Evolutionary conservation across 1,140 invertebrate species (phyloP).

Genomic region (Choristoneura fumiferana): DNA sequence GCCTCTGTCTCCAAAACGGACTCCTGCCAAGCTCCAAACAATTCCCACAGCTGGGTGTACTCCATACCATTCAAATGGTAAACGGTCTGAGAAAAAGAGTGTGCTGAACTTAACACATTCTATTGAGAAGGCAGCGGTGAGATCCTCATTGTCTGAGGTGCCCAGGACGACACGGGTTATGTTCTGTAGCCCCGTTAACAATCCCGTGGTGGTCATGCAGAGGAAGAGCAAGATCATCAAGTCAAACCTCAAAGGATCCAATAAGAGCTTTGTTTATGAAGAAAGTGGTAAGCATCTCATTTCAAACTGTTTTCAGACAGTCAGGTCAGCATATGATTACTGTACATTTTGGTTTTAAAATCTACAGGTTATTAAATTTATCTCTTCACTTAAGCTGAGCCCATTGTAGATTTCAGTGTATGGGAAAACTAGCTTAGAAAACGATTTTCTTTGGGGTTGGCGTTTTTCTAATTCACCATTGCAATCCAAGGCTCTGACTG

Average conservation of each 20-base stretch:
- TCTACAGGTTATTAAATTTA: too few relatives aligned
- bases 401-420: too few relatives aligned
- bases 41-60: slow-evolving; percentile 61
- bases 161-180: slow-evolving; percentile 52
- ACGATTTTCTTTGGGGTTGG: too few relatives aligned
- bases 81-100: slow-evolving; percentile 38
- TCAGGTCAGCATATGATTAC: not conserved
- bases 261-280: slow-evolving; percentile 69
- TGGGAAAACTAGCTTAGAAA: too few relatives aligned
- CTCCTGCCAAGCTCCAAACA: slow-evolving; percentile 47
- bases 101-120: slow-evolving; percentile 64
- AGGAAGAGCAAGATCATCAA: slow-evolving; percentile 65
- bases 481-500: too few relatives aligned
- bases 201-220: slow-evolving; percentile 35
- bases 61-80: slow-evolving; percentile 44
- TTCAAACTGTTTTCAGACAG: too few relatives aligned
- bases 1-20: slow-evolving; percentile 25
- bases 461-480: too few relatives aligned
- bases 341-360: too few relatives aligned
- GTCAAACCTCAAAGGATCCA: slow-evolving; percentile 71
- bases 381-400: too few relatives aligned
- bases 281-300: slow-evolving; percentile 44
- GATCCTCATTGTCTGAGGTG: slow-evolving; percentile 32
- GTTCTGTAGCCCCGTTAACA: slow-evolving; percentile 67
- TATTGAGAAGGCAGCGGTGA: slow-evolving; percentile 51